Conservation (phyloP, 2,113 vertebrate genomes). For the Ia io region DNA sequence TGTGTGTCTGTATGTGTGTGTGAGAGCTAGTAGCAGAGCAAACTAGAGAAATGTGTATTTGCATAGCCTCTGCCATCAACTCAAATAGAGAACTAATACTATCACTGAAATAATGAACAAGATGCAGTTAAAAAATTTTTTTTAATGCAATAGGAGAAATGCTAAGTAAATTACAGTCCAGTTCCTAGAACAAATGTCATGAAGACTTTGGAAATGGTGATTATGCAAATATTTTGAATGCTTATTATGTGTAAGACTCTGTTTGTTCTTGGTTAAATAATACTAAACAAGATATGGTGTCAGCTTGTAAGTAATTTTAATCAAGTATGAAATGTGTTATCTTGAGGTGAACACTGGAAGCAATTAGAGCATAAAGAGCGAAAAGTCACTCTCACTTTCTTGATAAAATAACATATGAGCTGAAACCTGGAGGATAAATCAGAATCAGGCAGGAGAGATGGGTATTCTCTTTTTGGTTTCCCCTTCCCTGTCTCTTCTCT, state of each 20-base stretch:
- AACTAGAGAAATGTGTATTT: not conserved
- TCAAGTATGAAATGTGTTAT: not conserved
- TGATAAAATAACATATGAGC: not conserved
- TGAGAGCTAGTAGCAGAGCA: fast-evolving
- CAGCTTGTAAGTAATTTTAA: not conserved
- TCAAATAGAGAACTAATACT: not conserved
- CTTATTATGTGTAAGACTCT: not conserved
- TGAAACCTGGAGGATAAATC: not conserved
- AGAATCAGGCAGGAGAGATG: not conserved
- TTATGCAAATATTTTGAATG: not conserved
- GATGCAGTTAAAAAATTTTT: not conserved
- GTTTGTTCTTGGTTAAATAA: not conserved
- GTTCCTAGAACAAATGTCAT: not conserved
- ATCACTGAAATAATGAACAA: not conserved
- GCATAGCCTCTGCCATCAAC: not conserved
- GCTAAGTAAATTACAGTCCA: not conserved
- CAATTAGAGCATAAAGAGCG: not conserved
- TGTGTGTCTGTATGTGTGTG: not conserved
- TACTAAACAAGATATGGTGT: not conserved
- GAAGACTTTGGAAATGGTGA: not conserved
- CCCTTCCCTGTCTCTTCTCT: too few relatives aligned
- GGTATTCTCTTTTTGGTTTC: not conserved
- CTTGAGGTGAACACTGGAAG: not conserved
- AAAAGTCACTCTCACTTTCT: not conserved
- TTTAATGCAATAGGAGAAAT: not conserved